Evolutionary conservation across 2,888 invertebrate species (phyloP).

Genomic region (Chrysotoxum bicinctum): DNA sequence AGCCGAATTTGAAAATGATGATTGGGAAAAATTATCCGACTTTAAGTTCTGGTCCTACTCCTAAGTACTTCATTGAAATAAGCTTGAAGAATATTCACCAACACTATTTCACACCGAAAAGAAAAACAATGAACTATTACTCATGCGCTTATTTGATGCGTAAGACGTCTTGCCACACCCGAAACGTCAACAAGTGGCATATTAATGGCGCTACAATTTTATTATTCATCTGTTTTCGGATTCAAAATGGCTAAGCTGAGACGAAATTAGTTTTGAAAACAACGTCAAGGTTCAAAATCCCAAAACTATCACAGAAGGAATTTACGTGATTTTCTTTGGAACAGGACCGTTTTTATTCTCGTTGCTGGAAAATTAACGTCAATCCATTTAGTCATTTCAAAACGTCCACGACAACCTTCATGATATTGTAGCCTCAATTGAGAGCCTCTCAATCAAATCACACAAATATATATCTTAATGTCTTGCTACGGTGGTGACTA

Average conservation of each 20-base stretch:
- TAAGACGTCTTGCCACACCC: constrained; percentile 41
- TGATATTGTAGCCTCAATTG: background rate
- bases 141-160: constrained; percentile 29
- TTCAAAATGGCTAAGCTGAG: background rate
- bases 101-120: background rate
- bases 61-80: background rate
- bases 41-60: no score
- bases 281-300: background rate
- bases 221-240: background rate
- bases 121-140: background rate
- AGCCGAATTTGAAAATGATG: no score
- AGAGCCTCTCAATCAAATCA: constrained; percentile 2
- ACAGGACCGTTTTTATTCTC: background rate
- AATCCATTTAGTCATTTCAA: background rate
- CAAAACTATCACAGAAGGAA: background rate
- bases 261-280: background rate
- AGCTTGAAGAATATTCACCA: background rate
- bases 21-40: no score
- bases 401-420: background rate
- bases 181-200: background rate
- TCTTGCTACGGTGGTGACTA: background rate
- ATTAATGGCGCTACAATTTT: constrained; percentile 10
- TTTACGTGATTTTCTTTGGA: background rate
- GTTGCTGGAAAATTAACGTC: background rate
- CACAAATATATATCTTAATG: constrained; percentile 21